These are phyloP conservation scores for cattle (Bos taurus) DNA, from an alignment of 2,113 vertebrate genomes.

Conservation along the genomic window DNA sequence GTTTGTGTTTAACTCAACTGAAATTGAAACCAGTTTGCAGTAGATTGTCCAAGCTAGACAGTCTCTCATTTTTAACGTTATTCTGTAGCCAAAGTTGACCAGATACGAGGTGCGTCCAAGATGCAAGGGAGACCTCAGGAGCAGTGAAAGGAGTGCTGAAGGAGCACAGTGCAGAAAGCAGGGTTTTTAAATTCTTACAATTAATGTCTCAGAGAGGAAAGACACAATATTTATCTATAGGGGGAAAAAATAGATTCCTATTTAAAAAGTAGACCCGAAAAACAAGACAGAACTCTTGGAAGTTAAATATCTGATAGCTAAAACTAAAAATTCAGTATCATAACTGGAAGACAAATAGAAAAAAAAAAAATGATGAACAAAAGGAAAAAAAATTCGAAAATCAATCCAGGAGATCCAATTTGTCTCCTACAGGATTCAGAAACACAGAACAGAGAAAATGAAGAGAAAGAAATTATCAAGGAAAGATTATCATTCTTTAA, in stretches of 20 bases:
- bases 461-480: not conserved
- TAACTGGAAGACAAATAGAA: not conserved
- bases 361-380: not conserved
- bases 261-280: not conserved
- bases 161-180: not conserved
- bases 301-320: not conserved
- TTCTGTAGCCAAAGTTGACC: not conserved
- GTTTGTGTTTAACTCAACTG: not conserved
- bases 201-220: not conserved
- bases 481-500: not conserved
- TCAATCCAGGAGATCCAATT: not conserved
- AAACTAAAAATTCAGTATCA: not conserved
- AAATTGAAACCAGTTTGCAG: not conserved
- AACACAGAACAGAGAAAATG: not conserved
- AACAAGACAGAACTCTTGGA: not conserved
- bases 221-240: not conserved
- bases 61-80: not conserved
- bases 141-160: not conserved
- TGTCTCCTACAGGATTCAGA: not conserved
- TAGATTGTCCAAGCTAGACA: not conserved
- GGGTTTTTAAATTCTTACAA: not conserved
- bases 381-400: not conserved
- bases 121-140: not conserved
- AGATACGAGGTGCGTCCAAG: not conserved
- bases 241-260: not conserved